Base-by-base conservation (phyloP, 1,140 invertebrate species). In the Vollenhovia emeryi region DNA sequence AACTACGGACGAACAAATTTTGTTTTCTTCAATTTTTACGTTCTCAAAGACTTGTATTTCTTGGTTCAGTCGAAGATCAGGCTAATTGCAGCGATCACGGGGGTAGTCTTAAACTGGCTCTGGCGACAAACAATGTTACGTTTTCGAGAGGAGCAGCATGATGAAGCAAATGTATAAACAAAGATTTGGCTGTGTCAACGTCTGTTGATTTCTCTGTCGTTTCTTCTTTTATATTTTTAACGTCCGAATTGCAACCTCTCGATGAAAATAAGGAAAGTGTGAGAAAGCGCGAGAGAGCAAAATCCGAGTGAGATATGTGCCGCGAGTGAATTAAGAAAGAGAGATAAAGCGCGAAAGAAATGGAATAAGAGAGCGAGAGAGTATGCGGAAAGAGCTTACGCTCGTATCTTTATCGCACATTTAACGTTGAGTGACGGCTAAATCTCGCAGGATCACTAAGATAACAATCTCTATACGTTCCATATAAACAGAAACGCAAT, bases 151-250 rank as follows among this genome's bases (percentile, higher is more conserved):
- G 21, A 68, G 62, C 57, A 66, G 73, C 57, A 78, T 27, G 87
- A 85, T 85, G 83, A 87, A 87, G 85, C 80, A 86, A 89, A 90
- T 83, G 85, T 90, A 91, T 86, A 92, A 91, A 91, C 89, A 93
- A 93, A 92, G 89, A 92, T 93, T 92, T 93, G 92, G 92, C 92
- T 92, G 92, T 93, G 92, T 92, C 89, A 88, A 92, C 86, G 87
- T 88, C 86, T 89, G 88, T 91, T 90, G 86, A 87, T 91, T 93
- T 89, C 86, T 90, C 87, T 89, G 85, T 89, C 69, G 80, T 82
- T 89, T 88, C 73, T 90, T 91, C 79, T 91, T 89, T 75, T 62
- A 15, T 60, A 60, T 36, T 36, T 75, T 60, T 43, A 74, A 86
- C 84, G 82, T 90, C 87, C 85, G 83, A 64, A 85, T 55, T 66